Evolutionary conservation across 2,113 vertebrate species (phyloP).

Genomic region (Egretta garzetta): DNA sequence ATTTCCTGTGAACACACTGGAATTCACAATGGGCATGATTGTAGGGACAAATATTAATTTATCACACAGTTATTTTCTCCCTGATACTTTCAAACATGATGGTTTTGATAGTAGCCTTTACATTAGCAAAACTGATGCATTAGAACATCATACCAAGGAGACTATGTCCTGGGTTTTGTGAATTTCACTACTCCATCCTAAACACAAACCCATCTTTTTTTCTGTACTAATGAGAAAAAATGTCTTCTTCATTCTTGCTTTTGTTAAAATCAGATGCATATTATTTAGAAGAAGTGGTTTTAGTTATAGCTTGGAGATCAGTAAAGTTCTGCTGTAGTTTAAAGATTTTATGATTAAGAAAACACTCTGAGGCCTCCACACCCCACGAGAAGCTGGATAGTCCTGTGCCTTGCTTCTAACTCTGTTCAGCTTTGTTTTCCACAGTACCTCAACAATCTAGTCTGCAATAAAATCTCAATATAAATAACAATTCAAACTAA

Average conservation of each 20-base stretch:
- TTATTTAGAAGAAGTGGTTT: neutral
- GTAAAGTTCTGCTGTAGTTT: neutral
- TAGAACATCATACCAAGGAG: fast-evolving
- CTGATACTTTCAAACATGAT: neutral
- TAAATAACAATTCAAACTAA: neutral
- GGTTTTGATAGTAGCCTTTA: neutral
- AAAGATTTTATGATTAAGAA: neutral
- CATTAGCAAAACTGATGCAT: neutral
- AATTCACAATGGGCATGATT: neutral
- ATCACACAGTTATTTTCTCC: neutral
- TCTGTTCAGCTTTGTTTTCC: neutral
- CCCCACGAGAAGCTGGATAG: neutral
- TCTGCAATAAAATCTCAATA: neutral
- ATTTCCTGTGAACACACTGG: neutral
- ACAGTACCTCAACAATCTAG: neutral
- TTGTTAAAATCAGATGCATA: neutral
- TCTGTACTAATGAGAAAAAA: neutral
- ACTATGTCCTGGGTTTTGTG: neutral
- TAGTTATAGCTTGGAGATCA: neutral
- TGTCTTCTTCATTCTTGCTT: neutral
- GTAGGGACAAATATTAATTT: neutral
- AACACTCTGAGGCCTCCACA: neutral
- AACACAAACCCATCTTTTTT: neutral
- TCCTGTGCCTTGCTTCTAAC: neutral
- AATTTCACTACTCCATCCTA: neutral